Base-by-base conservation (phyloP, 2,888 invertebrate species). In the Pseudolycoriella hygida region DNA sequence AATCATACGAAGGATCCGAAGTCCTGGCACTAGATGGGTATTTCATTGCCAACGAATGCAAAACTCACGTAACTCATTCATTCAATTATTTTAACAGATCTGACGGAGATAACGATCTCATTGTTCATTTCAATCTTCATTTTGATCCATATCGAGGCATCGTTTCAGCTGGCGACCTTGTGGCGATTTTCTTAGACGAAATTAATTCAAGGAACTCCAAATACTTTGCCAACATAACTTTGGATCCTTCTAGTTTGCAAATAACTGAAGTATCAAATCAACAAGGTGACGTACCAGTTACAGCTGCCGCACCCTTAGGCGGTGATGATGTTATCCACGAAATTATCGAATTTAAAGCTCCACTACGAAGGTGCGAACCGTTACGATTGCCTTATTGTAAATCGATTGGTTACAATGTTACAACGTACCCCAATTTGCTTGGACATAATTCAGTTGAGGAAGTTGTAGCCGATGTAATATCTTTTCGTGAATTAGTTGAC, bases 21-120 rank as follows among this genome's bases (percentile, higher is more conserved):
- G 77, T 88, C 46, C 69, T 89, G 44, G 88, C 88, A 17, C 71
- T 89, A 44, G 88, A 89, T 62, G 86, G 82, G 87, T 87, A 67
- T 18, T 15, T 39, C n/a, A 39, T 34, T 11, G 14, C 8, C 25
- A 8, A 25, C 18, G n/a, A 48, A 32, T 11, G 42, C 43, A 45
- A n/a, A 5, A 14, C 19, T 37, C 17, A 40, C 44, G 32, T 43
- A 43, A 14, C 49, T 42, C 42, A 44, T 49, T n/a, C n/a, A n/a
- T n/a, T n/a, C n/a, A n/a, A n/a, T n/a, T n/a, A n/a, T 12, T 8
- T 37, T 38, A 11, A 14, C 32, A 44, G 44, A 25, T 68, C 70
- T 46, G 79, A 79, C 55, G 75, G 73, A 34, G 73, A 77, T 47
- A 61, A 60, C 47, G 82, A 84, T 49, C 69, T 86, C 44, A 74